Evolutionary conservation across 2,888 invertebrate species (phyloP), one percentile per base, ranked within the genome.

Genomic region (Aleiodes alternator): DNA sequence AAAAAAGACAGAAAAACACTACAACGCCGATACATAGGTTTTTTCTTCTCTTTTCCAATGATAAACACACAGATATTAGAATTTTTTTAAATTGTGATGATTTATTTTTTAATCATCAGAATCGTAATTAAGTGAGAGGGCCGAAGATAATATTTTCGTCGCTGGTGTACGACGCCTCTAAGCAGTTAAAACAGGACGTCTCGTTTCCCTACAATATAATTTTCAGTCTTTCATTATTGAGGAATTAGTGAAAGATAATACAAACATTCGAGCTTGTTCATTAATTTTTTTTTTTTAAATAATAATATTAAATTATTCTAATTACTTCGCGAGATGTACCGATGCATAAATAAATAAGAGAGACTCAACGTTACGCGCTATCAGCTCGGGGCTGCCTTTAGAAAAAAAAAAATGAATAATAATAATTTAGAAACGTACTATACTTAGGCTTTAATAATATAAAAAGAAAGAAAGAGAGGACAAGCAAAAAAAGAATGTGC

Each of bases 351-450:
- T 9, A 9, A 43, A 84, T 16, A 85, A 82, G 84, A 87, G 85
- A 86, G 84, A 86, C 55, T 64, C 80, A 80, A 82, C 80, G 84
- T 78, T 85, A 87, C 86, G 76, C 81, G 82, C 79, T 87, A 51
- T 68, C 74, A 38, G 80, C 83, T 84, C 83, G 87, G 84, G 84
- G 84, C 83, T 76, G 77, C 78, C 78, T 76, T 77, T 64, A 69
- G 76, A 59, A 76, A 69, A 75, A 69, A 72, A 79, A 73, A 69
- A 72, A 34, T 23, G 61, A 11, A 34, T 43, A 23, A 29, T 34
- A 66, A 56, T 72, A 29, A 50, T 68, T 34, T 57, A 55, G 14
- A 55, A 68, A 34, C 75, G 75, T 71, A 75, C 75, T 71, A 75
- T 12, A 56, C 64, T 43, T 71, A 71, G 71, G 68, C 71, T 75